phyloP scores from a whole-genome alignment of 1,140 invertebrate species.

The Heterodera schachtii region DNA sequence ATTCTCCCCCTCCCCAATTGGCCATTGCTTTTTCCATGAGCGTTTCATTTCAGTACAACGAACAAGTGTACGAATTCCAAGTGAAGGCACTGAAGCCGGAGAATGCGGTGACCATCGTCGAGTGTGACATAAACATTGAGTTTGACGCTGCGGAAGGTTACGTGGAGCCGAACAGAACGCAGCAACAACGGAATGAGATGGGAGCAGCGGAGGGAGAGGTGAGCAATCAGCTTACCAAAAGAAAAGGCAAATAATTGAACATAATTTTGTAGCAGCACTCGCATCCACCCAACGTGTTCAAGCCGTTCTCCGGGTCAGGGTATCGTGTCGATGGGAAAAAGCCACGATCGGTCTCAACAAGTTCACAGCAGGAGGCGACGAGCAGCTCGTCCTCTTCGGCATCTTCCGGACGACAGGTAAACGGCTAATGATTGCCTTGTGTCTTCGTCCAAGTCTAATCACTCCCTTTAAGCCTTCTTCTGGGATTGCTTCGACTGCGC shows the following conservation, averaged over 20 bases:
- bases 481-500: not conserved
- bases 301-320: constrained; percentile 49
- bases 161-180: constrained; percentile 52
- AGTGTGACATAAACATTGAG: constrained; percentile 97
- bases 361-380: constrained; percentile 13
- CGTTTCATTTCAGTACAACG: constrained; percentile 55
- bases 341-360: constrained; percentile 29
- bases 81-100: constrained; percentile 93
- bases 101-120: constrained; percentile 93
- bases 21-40: too few species aligned
- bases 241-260: constrained; percentile 26
- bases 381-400: constrained; percentile 17
- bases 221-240: constrained; percentile 26
- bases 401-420: not conserved
- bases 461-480: not conserved
- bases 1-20: not conserved
- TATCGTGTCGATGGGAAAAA: constrained; percentile 57
- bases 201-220: constrained; percentile 31
- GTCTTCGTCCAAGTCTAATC: not conserved
- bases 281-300: constrained; percentile 14
- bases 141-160: constrained; percentile 65
- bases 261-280: not conserved
- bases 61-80: constrained; percentile 76
- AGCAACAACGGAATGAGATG: not conserved
- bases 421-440: not conserved